A percentile compares a stretch with the other conserved stretches of the same genome.
Conservation (phyloP, 2,113 vertebrate genomes). For the Perca fluviatilis region DNA sequence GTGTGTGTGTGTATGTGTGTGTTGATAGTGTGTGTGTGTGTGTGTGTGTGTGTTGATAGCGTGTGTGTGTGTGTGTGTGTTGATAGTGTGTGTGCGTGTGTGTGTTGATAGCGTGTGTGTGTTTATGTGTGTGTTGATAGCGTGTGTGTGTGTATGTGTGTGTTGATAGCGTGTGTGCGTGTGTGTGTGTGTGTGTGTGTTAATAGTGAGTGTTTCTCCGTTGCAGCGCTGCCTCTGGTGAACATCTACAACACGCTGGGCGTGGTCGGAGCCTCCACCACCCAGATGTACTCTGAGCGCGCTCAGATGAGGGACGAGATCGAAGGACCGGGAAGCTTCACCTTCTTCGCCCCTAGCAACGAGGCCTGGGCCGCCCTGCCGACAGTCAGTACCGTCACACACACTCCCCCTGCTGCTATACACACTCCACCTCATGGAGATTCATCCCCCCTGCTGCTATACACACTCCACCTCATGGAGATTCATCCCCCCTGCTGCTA, state of each 20-base stretch:
- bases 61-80: no score
- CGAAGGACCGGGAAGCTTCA: conserved; percentile 95
- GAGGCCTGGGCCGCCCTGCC: conserved; percentile 93
- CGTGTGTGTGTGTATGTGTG: neutral
- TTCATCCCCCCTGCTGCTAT: no score
- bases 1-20: no score
- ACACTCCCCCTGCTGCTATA: neutral
- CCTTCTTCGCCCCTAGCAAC: conserved; percentile 97
- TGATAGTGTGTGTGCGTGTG: no score
- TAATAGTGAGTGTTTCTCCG: neutral
- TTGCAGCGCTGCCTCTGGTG: conserved; percentile 91
- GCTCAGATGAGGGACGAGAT: conserved; percentile 91
- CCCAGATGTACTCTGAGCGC: conserved; percentile 94
- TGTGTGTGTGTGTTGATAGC: no score
- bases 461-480: no score
- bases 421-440: no score
- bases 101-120: no score
- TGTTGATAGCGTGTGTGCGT: no score
- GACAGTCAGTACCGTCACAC: conserved; percentile 83
- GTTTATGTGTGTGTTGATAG: neutral
- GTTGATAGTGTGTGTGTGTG: no score
- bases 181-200: neutral
- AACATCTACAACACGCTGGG: conserved; percentile 97
- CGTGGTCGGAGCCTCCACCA: conserved; percentile 91
- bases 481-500: no score